Evolutionary conservation across 1,140 invertebrate genomes (phyloP).

Genomic region (Phenacoccus solenopsis): DNA sequence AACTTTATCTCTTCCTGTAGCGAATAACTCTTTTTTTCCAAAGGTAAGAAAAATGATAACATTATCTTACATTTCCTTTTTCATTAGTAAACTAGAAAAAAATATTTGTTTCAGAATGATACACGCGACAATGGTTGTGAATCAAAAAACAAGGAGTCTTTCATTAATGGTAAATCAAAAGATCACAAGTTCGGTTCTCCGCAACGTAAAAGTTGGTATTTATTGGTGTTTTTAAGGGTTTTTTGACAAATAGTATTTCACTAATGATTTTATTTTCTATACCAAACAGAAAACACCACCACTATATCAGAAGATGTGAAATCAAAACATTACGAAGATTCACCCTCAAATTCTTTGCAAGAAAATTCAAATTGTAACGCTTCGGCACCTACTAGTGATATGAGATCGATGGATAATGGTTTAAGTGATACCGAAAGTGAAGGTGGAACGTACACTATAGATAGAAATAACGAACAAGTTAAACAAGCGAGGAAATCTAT

Average conservation of each 20-base stretch:
- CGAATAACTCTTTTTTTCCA: background rate
- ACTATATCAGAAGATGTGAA: background rate
- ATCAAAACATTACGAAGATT: background rate
- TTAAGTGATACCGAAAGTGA: background rate
- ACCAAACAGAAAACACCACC: background rate
- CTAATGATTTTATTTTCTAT: background rate
- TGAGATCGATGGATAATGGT: background rate
- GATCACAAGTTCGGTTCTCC: background rate
- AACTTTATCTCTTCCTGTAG: background rate
- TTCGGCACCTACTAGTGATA: background rate
- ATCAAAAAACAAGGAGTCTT: background rate
- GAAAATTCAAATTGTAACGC: background rate
- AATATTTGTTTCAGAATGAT: background rate
- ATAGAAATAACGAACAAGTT: background rate
- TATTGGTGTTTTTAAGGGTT: too few relatives aligned
- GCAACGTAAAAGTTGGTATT: background rate
- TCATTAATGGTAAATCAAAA: background rate
- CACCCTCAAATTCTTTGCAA: background rate
- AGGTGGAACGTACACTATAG: conserved; percentile 1
- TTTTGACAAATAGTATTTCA: too few relatives aligned
- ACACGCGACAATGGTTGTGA: background rate
- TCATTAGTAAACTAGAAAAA: too few relatives aligned
- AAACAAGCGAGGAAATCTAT: conserved; percentile 2
- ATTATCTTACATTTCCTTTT: background rate
- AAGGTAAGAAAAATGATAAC: background rate